Evolutionary conservation across 2,888 invertebrate species (phyloP).

Genomic region (Xestobium rufovillosum): DNA sequence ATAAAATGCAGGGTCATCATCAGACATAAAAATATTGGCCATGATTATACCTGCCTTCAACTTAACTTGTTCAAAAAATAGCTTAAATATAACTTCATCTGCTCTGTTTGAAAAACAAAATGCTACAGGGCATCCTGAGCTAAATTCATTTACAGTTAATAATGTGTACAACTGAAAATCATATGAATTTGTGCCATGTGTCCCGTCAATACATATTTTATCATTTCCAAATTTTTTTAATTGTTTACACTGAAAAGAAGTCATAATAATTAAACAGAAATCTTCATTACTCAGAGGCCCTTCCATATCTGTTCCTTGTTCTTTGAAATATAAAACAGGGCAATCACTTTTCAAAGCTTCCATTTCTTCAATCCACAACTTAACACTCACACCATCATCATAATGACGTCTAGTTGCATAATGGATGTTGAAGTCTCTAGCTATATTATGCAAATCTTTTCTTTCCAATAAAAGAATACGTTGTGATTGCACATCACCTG

Average conservation of each 20-base stretch:
- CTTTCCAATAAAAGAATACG: no score
- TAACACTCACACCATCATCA: slow-evolving; percentile 16
- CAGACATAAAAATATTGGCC: slow-evolving; percentile 20
- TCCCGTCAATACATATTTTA: slow-evolving; percentile 17
- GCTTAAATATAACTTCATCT: no score
- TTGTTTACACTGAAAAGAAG: slow-evolving; percentile 9
- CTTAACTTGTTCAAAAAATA: slow-evolving; percentile 16
- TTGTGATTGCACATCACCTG: no score
- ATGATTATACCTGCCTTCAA: slow-evolving; percentile 9
- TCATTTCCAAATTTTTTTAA: slow-evolving; percentile 15
- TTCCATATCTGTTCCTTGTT: slow-evolving; percentile 9
- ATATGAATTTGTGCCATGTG: slow-evolving; percentile 13
- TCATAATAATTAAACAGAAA: slow-evolving; percentile 15
- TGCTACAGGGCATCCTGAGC: slow-evolving; percentile 21
- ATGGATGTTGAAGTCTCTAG: no score
- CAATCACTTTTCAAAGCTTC: slow-evolving; percentile 11
- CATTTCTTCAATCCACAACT: slow-evolving; percentile 18
- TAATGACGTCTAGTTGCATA: slow-evolving; percentile 14
- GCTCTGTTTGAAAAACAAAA: slow-evolving; percentile 22
- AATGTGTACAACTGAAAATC: slow-evolving; percentile 14
- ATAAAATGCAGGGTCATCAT: no score
- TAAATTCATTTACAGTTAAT: slow-evolving; percentile 20
- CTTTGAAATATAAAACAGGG: slow-evolving; percentile 16
- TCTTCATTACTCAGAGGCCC: slow-evolving; percentile 8
- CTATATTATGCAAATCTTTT: slow-evolving; percentile 19